Evolutionary conservation across 2,113 vertebrate genomes (phyloP).

Genomic region (Stigmatopora nigra): DNA sequence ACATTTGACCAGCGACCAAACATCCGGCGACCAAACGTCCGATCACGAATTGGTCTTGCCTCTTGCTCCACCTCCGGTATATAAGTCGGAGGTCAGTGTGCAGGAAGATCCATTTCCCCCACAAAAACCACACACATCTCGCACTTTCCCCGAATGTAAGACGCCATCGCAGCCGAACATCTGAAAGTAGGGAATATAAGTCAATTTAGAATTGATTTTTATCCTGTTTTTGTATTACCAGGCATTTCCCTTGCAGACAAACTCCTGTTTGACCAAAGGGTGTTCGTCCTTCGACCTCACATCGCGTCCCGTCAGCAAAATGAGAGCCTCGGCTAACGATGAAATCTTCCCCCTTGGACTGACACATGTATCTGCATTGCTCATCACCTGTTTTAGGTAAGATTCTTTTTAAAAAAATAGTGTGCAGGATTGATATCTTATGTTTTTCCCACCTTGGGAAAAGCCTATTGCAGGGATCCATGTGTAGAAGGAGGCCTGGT

Average conservation of each 20-base stretch:
- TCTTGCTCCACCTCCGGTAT: slow-evolving; percentile 72
- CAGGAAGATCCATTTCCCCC: slow-evolving; percentile 82
- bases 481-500: slow-evolving; percentile 67
- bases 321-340: slow-evolving; percentile 78
- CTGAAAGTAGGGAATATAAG: slow-evolving; percentile 52
- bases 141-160: slow-evolving; percentile 73
- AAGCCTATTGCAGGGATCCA: slow-evolving; percentile 80
- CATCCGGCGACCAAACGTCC: no score
- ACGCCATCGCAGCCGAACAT: slow-evolving; percentile 84
- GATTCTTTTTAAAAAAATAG: neutral
- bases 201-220: neutral
- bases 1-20: no score
- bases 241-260: slow-evolving; percentile 79
- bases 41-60: no score
- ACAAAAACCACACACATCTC: slow-evolving; percentile 81
- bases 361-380: slow-evolving; percentile 82
- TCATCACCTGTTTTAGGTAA: slow-evolving; percentile 69
- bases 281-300: slow-evolving; percentile 59
- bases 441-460: slow-evolving; percentile 67
- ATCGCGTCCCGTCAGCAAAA: slow-evolving; percentile 89
- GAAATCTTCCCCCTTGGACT: slow-evolving; percentile 76
- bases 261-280: slow-evolving; percentile 55
- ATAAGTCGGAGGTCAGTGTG: slow-evolving; percentile 67
- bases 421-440: neutral
- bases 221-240: slow-evolving; percentile 62